These are phyloP conservation scores for Anthophora plumipes DNA, from an alignment of 2,888 invertebrate species.

Conservation along the genomic window DNA sequence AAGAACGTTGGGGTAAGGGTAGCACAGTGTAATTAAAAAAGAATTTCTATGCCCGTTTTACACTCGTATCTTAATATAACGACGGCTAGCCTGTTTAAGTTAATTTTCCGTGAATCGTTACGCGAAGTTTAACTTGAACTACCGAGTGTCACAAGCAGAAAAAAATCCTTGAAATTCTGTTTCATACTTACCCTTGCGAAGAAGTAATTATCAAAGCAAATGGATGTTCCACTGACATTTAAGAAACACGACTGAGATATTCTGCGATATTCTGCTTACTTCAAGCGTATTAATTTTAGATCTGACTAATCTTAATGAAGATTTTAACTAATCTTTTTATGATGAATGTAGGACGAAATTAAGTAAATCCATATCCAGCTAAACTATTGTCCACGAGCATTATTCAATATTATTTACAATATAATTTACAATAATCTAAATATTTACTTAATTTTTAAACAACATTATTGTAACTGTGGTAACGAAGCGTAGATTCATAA, in stretches of 20 bases:
- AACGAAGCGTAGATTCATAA: too few species aligned
- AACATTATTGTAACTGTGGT: too few species aligned
- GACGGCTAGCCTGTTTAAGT: constrained; percentile 50
- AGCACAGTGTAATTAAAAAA: constrained; percentile 39
- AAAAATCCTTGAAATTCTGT: constrained; percentile 31
- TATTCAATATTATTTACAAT: too few species aligned
- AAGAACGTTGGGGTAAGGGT: too few species aligned
- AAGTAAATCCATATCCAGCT: too few species aligned
- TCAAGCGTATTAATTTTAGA: too few species aligned
- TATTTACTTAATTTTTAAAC: too few species aligned
- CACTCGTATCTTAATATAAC: constrained; percentile 48
- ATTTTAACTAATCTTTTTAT: too few species aligned
- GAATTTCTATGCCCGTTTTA: constrained; percentile 31
- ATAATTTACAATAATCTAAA: too few species aligned
- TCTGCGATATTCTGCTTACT: neutral
- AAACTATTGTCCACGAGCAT: too few species aligned
- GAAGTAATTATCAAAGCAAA: constrained; percentile 14
- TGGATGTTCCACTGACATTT: constrained; percentile 2
- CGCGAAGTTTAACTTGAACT: constrained; percentile 48
- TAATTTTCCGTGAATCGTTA: constrained; percentile 64
- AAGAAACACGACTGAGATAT: constrained; percentile 9
- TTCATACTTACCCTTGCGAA: constrained; percentile 18
- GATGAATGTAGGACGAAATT: too few species aligned
- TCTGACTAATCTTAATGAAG: too few species aligned
- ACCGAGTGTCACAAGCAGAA: constrained; percentile 21